Base-by-base conservation (phyloP, 2,888 invertebrate genomes). In the Drosophila meridiana region DNA sequence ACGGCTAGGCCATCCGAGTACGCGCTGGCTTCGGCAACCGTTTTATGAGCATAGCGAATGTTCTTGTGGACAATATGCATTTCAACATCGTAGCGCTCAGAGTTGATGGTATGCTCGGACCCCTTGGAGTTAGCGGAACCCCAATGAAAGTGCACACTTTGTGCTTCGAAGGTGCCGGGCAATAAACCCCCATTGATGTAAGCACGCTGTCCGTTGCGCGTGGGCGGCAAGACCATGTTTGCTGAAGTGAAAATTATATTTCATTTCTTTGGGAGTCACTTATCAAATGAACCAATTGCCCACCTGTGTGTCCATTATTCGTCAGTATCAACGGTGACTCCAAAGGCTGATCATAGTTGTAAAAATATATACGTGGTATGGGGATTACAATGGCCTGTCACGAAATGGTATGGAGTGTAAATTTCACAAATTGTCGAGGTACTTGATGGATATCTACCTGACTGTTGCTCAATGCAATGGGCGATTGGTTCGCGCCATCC, bases 11-110 rank as follows among this genome's bases (percentile, higher is more conserved):
- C 96, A 73, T 94, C 93, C 9, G 93, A 82, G 66, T 94, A 73
- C 28, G 92, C 81, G 3, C 93, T 87, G 0, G 96, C 96, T 53
- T 93, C 93, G 0, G 90, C 20, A 0, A 76, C 65, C 1, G 8
- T 80, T 9, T 94, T 81, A 56, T 92, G 94, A 0, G 95, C 89
- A 82, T 94, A 95, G 68, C 94, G 95, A 81, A 93, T 94, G 38
- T 94, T 94, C 86, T 95, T 95, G 89, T 95, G 96, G 0, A 96
- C 96, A 57, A 96, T 93, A 88, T 96, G 96, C 78, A 95, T 91
- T 91, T 96, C 96, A 59, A 95, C 91, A 7, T 95, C 94, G 81
- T 92, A 94, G 62, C 95, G 95, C 14, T 62, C 45, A 9, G 60
- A 73, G 47, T 91, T 76, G 13, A 92, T 86, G 5, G 72, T 32